A percentile compares a stretch with the other conserved stretches of the same genome.
Conservation (phyloP, 2,113 vertebrate genomes). For the Spilogale gracilis region DNA sequence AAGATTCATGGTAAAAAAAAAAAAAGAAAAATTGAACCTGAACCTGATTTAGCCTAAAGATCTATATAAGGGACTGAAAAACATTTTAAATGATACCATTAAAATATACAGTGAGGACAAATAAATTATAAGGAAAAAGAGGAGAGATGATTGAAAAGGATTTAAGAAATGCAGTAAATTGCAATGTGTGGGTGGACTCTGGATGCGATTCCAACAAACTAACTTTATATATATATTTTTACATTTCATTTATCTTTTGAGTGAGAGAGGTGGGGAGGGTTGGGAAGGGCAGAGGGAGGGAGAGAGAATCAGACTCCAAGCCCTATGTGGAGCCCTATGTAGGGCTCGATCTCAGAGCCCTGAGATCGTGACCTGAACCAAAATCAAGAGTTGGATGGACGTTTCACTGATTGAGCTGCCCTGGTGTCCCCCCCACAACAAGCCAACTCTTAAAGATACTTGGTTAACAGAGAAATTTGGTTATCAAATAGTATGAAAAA, state of each 20-base stretch:
- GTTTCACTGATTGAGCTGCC: neutral
- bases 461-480: neutral
- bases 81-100: neutral
- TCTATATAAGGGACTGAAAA: neutral
- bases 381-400: too few species aligned
- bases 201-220: neutral
- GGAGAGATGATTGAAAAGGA: neutral
- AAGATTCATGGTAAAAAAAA: neutral
- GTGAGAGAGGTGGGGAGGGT: neutral
- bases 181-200: neutral
- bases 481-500: constrained; percentile 28
- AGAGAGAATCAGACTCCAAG: neutral
- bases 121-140: neutral
- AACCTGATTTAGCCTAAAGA: neutral
- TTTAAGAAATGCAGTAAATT: constrained; percentile 27
- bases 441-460: neutral
- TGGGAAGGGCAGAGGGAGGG: neutral
- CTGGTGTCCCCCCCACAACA: neutral
- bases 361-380: neutral
- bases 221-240: neutral
- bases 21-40: neutral
- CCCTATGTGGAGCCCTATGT: neutral
- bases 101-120: neutral
- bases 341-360: neutral
- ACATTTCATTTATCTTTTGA: neutral